Evolutionary conservation across 2,888 invertebrate genomes (phyloP), one percentile per base, ranked within the genome.

Genomic region (Clanis bilineata): DNA sequence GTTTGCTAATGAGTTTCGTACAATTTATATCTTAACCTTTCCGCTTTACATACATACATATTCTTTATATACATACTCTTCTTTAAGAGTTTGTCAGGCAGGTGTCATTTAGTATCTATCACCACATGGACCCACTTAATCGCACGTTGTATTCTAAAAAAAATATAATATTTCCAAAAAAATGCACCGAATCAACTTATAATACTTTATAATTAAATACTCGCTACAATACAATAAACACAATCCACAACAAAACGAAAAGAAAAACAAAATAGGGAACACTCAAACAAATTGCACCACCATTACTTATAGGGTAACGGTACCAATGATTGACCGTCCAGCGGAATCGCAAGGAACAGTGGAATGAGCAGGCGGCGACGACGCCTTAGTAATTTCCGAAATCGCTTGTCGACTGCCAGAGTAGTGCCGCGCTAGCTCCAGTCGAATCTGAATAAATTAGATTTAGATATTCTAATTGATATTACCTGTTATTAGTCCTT

Each of bases 321-420:
- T 69, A 72, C 74, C 67, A 77, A 66, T 80, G 82, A 82, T 77
- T 83, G 83, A 81, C 83, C 83, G 84, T 76, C 79, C 80, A 79
- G 74, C 77, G 73, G 73, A 76, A 74, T 77, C 77, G 82, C 79
- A 83, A 84, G 83, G 81, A 80, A 76, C 74, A 32, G 74, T 67
- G 78, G 71, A 72, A 71, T 69, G 74, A 70, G 25, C 73, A 68
- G 77, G 76, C 69, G 76, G 76, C 69, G 76, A 77, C 83, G 80
- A 80, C 85, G 88, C 87, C 90, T 90, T 89, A 85, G 90, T 85
- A 90, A 91, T 91, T 91, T 91, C 91, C 90, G 90, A 91, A 91
- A 90, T 90, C 90, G 88, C 85, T 83, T 81, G 88, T 85, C 89
- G 86, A 86, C 90, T 87, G 88, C 87, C 88, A 83, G 88, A 83